Evolutionary conservation across 2,797 vertebrate genomes (phyloP), one percentile per base, ranked within the genome.

Genomic region (Sphenopsis melanotis): DNA sequence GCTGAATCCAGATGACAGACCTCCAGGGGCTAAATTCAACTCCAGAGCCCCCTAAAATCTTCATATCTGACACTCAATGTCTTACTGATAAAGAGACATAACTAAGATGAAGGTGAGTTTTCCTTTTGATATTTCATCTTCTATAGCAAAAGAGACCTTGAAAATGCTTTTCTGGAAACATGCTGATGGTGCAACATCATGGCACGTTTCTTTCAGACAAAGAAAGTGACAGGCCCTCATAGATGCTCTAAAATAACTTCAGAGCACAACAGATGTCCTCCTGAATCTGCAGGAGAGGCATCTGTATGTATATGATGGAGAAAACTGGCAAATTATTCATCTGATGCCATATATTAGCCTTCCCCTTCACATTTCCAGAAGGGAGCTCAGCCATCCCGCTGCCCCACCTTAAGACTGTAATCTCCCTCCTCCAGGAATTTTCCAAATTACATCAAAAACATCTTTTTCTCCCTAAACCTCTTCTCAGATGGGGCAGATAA

Each of bases 151-250:
- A 87, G 34, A 94, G 78, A 84, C 46, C 49, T 47, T 75, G 66
- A 52, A 83, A 71, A 55, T 8, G 76, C 36, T 75, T 91, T 70
- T 55, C 76, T 59, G 74, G 70, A 91, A 75, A 55, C 17, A 41
- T 15, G 80, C 91, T 86, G 89, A 94, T 63, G 46, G 77, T 83
- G 95, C 96, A 90, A 83, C 53, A 91, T 82, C 91, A 75, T 14
- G 61, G 59, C 84, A 94, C 5, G 1, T 63, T 87, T 91, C 76
- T 55, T 49, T 30, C 93, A 98, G 90, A 98, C 97, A 98, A 98
- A 98, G 97, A 92, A 84, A 96, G 83, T 50, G 66, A 57, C 83
- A 84, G 84, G 83, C 44, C 86, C 60, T 91, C 9, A 1, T 26
- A 88, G 37, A 80, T 3, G 15, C 22, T 64, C 50, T 29, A 11